Percentiles rank a stretch among this genome's conserved stretches.
Conservation (phyloP, 2,797 vertebrate species). For the Sardinella longiceps region DNA sequence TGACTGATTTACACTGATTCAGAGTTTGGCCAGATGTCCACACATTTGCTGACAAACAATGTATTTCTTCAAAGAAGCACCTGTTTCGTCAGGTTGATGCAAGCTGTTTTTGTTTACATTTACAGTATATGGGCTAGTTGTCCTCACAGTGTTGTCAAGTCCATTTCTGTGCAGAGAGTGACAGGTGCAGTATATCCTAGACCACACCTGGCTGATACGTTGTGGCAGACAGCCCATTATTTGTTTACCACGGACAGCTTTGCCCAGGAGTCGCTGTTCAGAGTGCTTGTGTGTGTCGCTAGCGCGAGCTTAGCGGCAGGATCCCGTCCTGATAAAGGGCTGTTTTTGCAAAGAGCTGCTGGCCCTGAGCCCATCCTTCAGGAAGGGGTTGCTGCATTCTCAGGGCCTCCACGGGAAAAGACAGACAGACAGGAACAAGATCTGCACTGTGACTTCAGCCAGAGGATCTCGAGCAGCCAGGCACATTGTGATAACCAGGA, state of each 20-base stretch:
- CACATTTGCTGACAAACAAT: neutral
- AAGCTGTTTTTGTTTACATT: neutral
- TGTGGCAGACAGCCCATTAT: neutral
- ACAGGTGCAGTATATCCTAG: neutral
- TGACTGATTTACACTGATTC: neutral
- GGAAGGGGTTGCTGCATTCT: conserved; percentile 39
- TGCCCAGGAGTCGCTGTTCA: neutral
- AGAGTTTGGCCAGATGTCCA: neutral
- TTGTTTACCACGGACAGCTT: neutral
- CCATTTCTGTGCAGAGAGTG: neutral
- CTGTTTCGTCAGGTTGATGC: neutral
- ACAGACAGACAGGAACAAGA: conserved; percentile 49
- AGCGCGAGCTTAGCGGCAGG: neutral
- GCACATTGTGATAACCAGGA: conserved; percentile 61
- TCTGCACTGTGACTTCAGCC: conserved; percentile 41
- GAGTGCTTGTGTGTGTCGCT: neutral
- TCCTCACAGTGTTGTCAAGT: neutral
- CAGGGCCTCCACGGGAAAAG: conserved; percentile 30
- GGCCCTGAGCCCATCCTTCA: conserved; percentile 29
- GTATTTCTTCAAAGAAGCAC: neutral
- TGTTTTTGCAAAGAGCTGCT: conserved; percentile 28
- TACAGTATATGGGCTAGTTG: neutral
- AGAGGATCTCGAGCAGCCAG: conserved; percentile 41
- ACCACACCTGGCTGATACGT: neutral
- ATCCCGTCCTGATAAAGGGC: conserved; percentile 12